Percentiles rank a stretch among this genome's conserved stretches.
Conservation (phyloP, 1,140 invertebrate species). For the Drosophila seguyi region DNA sequence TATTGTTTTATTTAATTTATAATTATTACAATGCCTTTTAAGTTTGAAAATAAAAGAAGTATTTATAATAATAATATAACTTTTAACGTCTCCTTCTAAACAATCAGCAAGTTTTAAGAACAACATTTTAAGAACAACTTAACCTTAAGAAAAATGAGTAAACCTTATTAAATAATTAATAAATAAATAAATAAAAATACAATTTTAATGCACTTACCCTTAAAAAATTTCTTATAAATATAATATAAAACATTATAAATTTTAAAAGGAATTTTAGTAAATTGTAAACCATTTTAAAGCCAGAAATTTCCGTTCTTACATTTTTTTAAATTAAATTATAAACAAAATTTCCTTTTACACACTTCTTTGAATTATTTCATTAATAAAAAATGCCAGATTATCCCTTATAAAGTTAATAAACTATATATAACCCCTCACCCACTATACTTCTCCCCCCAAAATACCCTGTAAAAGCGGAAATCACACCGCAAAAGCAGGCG, state of each 20-base stretch:
- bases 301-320: fast-evolving
- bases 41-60: too few species aligned
- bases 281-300: not conserved
- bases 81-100: too few species aligned
- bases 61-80: too few species aligned
- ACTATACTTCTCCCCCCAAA: not conserved
- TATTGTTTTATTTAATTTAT: too few species aligned
- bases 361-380: not conserved
- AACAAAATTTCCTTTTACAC: not conserved
- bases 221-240: not conserved
- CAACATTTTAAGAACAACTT: too few species aligned
- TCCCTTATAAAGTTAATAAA: not conserved
- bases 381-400: not conserved
- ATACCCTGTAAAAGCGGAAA: constrained; percentile 46
- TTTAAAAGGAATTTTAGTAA: not conserved
- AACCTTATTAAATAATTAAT: too few species aligned
- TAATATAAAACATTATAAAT: too few species aligned
- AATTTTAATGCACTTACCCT: not conserved
- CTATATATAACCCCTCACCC: not conserved
- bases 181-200: too few species aligned
- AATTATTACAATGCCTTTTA: too few species aligned
- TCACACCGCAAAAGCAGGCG: constrained; percentile 68
- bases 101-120: too few species aligned
- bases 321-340: not conserved
- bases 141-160: not conserved